phyloP scores from a whole-genome alignment of 2,113 vertebrate genomes.

The Thamnaconus septentrionalis region DNA sequence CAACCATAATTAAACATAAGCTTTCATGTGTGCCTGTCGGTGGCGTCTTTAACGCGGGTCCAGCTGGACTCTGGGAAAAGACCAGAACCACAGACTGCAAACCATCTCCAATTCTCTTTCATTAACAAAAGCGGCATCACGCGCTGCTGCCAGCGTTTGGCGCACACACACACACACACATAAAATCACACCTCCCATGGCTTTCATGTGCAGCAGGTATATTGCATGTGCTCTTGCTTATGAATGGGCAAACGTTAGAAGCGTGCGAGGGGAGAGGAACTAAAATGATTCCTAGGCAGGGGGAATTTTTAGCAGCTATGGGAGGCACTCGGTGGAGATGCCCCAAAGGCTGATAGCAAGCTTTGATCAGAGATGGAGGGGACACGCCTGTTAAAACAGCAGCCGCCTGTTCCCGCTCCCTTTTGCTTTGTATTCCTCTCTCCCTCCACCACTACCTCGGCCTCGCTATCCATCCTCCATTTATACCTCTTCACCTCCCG shows the following conservation, averaged over 20 bases:
- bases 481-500: not conserved
- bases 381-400: slow-evolving; percentile 65
- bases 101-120: slow-evolving; percentile 24
- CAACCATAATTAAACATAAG: not conserved
- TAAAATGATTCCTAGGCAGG: slow-evolving; percentile 51
- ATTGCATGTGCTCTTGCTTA: slow-evolving; percentile 22
- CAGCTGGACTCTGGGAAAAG: not conserved
- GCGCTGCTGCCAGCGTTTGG: slow-evolving; percentile 1
- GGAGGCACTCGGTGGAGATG: slow-evolving; percentile 54
- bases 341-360: slow-evolving; percentile 64
- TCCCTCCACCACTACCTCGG: slow-evolving; percentile 31
- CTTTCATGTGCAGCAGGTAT: slow-evolving; percentile 43
- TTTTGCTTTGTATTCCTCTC: slow-evolving; percentile 55
- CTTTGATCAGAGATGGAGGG: slow-evolving; percentile 71
- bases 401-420: slow-evolving; percentile 32
- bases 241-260: slow-evolving; percentile 35
- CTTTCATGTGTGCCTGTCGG: slow-evolving; percentile 30
- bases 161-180: not conserved
- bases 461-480: slow-evolving; percentile 7
- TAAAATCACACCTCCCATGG: slow-evolving; percentile 12
- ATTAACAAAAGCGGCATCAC: slow-evolving; percentile 10
- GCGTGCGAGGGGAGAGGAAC: slow-evolving; percentile 29
- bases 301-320: slow-evolving; percentile 62
- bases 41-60: slow-evolving; percentile 11
- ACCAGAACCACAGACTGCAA: slow-evolving; percentile 2